Conservation (phyloP, 1,140 invertebrate species). For the Paracyclopina nana region DNA sequence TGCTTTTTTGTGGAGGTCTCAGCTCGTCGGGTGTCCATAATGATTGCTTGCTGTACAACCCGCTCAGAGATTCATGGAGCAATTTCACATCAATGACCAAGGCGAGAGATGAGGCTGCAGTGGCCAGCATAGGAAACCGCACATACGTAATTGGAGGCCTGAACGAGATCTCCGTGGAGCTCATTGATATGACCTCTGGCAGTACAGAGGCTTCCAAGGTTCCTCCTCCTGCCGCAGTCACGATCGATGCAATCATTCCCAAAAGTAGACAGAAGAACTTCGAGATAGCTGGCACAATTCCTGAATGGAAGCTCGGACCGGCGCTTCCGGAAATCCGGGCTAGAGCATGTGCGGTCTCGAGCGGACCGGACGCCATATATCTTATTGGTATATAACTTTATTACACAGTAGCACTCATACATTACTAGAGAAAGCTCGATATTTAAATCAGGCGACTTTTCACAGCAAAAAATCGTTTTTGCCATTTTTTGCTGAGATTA, state of each 20-base stretch:
- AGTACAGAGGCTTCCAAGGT: not conserved
- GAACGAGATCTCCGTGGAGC: not conserved
- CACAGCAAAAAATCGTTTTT: not conserved
- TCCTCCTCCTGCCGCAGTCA: too few species aligned
- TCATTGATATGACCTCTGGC: not conserved
- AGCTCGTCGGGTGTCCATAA: not conserved
- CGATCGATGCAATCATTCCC: too few species aligned
- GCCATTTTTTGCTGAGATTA: too few species aligned
- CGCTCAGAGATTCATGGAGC: conserved; percentile 1
- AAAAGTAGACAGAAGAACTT: too few species aligned
- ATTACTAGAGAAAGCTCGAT: too few species aligned
- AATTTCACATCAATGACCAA: conserved; percentile 2
- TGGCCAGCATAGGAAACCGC: not conserved
- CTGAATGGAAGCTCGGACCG: conserved; percentile 9
- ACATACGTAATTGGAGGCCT: conserved; percentile 10
- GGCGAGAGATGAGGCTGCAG: conserved; percentile 10
- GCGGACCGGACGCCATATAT: not conserved
- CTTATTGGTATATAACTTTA: conserved; percentile 5
- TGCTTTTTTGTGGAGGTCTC: conserved; percentile 14
- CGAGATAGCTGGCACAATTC: too few species aligned
- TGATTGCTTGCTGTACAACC: conserved; percentile 7
- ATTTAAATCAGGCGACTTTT: not conserved
- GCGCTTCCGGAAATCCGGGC: conserved; percentile 4
- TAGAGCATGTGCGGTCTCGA: conserved; percentile 8
- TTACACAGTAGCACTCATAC: too few species aligned